Conservation (phyloP, 1,140 invertebrate species). For the Helicoverpa armigera region DNA sequence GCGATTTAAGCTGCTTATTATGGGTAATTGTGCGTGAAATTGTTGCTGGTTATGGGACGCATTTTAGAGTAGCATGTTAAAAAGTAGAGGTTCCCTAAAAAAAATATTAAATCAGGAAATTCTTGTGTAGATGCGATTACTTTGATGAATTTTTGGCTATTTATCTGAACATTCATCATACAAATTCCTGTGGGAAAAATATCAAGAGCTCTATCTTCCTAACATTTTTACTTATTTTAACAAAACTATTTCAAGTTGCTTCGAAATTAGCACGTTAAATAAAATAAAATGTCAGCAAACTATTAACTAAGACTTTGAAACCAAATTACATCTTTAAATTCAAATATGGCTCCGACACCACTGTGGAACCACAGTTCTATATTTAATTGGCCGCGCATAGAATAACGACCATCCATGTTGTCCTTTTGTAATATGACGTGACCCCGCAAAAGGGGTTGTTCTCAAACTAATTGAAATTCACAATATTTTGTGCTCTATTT, state of each 20-base stretch:
- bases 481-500: constrained; percentile 70
- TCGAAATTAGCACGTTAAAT: too few species aligned
- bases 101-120: too few species aligned
- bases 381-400: constrained; percentile 69
- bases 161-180: too few species aligned
- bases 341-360: constrained; percentile 27
- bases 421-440: constrained; percentile 76
- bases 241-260: too few species aligned
- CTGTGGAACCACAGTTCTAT: constrained; percentile 56
- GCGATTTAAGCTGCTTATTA: constrained; percentile 17
- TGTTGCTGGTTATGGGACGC: background rate
- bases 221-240: too few species aligned
- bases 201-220: too few species aligned
- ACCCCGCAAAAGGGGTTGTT: constrained; percentile 63
- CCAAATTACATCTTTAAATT: background rate
- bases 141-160: too few species aligned
- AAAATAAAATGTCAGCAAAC: too few species aligned
- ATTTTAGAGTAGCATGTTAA: background rate
- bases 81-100: too few species aligned
- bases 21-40: background rate
- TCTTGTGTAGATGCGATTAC: too few species aligned
- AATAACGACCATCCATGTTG: constrained; percentile 62
- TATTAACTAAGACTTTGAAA: background rate
- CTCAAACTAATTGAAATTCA: constrained; percentile 74
- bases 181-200: too few species aligned